A percentile compares a stretch with the other conserved stretches of the same genome.
These are phyloP conservation scores for Channa maculata DNA, from an alignment of 2,113 vertebrate genomes.

Conservation along the genomic window DNA sequence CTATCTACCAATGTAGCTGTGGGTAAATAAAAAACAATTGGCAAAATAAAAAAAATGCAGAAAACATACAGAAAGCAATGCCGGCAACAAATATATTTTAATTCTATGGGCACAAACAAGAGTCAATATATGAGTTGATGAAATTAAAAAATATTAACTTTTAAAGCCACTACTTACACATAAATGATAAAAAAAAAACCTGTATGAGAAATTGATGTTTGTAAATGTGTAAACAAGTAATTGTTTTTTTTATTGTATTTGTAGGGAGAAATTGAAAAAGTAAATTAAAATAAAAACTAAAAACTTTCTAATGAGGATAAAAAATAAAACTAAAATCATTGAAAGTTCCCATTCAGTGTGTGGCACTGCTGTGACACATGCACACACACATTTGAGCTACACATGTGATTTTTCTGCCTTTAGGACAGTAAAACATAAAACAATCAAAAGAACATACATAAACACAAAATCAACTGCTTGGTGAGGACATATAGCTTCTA, in stretches of 20 bases:
- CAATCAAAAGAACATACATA: too few species aligned
- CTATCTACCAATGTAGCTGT: background rate
- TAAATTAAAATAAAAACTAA: too few species aligned
- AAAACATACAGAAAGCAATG: background rate
- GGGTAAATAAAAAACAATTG: background rate
- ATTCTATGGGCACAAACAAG: background rate
- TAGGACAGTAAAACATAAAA: too few species aligned
- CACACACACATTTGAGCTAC: too few species aligned
- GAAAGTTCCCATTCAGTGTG: too few species aligned
- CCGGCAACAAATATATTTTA: background rate
- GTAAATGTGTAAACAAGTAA: background rate
- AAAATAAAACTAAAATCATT: too few species aligned
- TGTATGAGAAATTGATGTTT: background rate
- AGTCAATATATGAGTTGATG: background rate
- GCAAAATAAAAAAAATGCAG: background rate
- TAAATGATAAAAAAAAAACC: background rate
- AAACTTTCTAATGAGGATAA: too few species aligned
- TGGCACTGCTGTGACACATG: too few species aligned
- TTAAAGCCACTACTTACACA: too few species aligned
- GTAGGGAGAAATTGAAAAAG: background rate
- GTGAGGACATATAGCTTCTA: too few species aligned
- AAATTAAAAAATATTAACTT: background rate
- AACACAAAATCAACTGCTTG: too few species aligned
- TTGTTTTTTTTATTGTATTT: background rate
- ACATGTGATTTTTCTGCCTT: too few species aligned